phyloP scores from a whole-genome alignment of 1,140 invertebrate species.

The Pseudomyrmex cubaensis region DNA sequence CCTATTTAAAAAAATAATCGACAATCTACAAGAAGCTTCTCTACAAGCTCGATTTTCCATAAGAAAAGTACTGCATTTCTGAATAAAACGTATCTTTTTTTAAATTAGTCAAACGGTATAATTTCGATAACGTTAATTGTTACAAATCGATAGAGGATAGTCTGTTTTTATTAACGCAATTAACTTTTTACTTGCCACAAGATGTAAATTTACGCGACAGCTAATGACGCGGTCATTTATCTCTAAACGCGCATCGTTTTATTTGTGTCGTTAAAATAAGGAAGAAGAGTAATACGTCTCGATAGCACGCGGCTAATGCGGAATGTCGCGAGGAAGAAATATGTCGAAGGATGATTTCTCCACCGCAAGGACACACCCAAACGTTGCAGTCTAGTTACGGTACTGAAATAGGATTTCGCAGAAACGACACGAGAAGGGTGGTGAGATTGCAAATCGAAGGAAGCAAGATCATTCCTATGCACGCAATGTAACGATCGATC shows the following conservation, averaged over 20 bases:
- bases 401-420: slow-evolving; percentile 46
- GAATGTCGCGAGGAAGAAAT: slow-evolving; percentile 20
- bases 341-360: slow-evolving; percentile 35
- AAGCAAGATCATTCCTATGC: slow-evolving; percentile 73
- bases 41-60: too few species aligned
- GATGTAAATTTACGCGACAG: background rate
- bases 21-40: too few species aligned
- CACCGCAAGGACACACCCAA: background rate
- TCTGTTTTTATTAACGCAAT: background rate
- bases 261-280: background rate
- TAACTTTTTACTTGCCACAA: background rate
- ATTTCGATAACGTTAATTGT: too few species aligned
- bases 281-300: background rate
- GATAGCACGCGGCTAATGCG: background rate
- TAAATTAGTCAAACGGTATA: too few species aligned
- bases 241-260: slow-evolving; percentile 10
- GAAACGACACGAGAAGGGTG: slow-evolving; percentile 50
- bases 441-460: slow-evolving; percentile 73
- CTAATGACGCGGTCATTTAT: background rate
- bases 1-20: background rate
- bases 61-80: too few species aligned
- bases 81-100: too few species aligned
- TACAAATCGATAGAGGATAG: too few species aligned
- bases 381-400: slow-evolving; percentile 37
- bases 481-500: slow-evolving; percentile 77